phyloP scores from a whole-genome alignment of 2,797 vertebrate genomes.

The Sarcophilus harrisii region DNA sequence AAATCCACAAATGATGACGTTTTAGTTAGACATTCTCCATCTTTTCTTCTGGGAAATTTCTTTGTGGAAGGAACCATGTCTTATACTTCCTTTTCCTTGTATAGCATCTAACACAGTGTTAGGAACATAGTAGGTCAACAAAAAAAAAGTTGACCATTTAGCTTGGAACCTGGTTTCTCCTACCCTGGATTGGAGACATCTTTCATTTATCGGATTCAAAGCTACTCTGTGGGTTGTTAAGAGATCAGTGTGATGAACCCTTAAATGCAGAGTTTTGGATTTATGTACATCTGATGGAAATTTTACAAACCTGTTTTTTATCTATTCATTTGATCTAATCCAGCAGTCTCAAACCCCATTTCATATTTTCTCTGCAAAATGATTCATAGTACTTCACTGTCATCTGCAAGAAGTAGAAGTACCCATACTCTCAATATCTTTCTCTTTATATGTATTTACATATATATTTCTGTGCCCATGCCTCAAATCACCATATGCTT shows the following conservation, averaged over 20 bases:
- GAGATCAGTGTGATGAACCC: not conserved
- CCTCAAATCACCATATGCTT: not conserved
- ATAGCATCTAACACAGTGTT: not conserved
- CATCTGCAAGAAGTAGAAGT: not conserved
- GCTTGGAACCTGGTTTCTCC: not conserved
- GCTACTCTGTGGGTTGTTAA: constrained; percentile 21
- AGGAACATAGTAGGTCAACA: not conserved
- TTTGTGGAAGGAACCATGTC: constrained; percentile 13
- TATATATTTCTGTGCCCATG: not conserved
- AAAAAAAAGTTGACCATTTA: not conserved
- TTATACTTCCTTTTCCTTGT: constrained; percentile 21
- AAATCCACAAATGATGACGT: not conserved
- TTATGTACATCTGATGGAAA: not conserved
- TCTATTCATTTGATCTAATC: not conserved
- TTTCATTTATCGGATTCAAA: constrained; percentile 16
- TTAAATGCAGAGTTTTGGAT: not conserved
- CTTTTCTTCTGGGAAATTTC: not conserved
- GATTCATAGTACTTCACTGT: not conserved
- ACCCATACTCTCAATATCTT: not conserved
- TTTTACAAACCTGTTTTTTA: not conserved
- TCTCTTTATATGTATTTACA: not conserved
- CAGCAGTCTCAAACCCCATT: not conserved
- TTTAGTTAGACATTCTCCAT: not conserved
- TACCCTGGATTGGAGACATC: not conserved
- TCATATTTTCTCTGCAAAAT: not conserved